These are phyloP conservation scores for Limnephilus rhombicus DNA, from an alignment of 2,888 invertebrate species.

Conservation along the genomic window DNA sequence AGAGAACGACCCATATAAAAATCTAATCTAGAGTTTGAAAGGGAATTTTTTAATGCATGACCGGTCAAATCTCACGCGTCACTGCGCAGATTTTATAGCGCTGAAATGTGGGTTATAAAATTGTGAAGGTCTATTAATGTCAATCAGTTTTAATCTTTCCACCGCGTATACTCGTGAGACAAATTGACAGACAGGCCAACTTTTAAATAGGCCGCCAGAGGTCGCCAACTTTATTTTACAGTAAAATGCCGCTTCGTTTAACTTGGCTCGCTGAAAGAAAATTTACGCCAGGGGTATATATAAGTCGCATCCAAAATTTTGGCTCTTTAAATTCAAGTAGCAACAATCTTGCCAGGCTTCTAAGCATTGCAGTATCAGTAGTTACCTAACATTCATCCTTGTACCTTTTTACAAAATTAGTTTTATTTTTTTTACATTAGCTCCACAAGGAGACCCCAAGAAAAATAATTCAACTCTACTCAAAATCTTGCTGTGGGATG, in stretches of 20 bases:
- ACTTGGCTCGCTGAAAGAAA: not conserved
- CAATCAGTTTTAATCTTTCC: not conserved
- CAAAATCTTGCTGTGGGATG: too few species aligned
- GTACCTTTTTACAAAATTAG: too few species aligned
- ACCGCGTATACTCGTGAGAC: not conserved
- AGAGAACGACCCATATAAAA: not conserved
- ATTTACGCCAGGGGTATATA: too few species aligned
- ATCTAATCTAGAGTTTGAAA: not conserved
- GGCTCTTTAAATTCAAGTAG: not conserved
- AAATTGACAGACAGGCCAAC: not conserved
- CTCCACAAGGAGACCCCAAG: too few species aligned
- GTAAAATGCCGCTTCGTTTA: not conserved
- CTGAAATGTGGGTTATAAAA: not conserved
- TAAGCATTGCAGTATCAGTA: not conserved
- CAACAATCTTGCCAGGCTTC: not conserved
- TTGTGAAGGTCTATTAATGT: not conserved
- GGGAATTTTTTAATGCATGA: not conserved
- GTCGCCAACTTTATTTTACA: not conserved
- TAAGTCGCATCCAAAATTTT: too few species aligned
- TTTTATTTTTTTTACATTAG: too few species aligned
- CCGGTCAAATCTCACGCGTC: not conserved
- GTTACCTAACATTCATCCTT: not conserved
- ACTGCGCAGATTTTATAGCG: not conserved
- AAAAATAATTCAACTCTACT: too few species aligned
- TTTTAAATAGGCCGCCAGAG: not conserved